Conservation (phyloP, 2,113 vertebrate species). For the Gallinago undulata region DNA sequence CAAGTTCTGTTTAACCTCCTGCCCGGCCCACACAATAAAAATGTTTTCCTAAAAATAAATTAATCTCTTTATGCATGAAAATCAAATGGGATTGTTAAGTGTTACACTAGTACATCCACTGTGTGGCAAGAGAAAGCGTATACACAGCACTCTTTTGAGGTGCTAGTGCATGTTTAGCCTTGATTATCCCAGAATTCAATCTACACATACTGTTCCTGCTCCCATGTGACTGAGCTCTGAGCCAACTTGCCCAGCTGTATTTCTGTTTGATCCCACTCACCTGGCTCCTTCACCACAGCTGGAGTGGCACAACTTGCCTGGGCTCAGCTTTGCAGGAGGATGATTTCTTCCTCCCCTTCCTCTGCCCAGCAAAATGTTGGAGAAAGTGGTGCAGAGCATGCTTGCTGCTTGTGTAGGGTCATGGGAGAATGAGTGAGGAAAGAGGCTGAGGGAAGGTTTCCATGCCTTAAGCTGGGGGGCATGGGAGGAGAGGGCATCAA, state of each 20-base stretch:
- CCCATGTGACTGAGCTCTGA: accelerated
- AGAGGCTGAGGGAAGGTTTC: not conserved
- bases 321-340: not conserved
- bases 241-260: not conserved
- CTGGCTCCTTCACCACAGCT: not conserved
- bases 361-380: not conserved
- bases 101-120: not conserved
- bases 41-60: not conserved
- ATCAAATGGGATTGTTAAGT: not conserved
- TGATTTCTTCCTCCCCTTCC: not conserved
- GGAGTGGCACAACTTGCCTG: not conserved
- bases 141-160: not conserved
- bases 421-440: not conserved
- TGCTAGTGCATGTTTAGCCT: not conserved
- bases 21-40: not conserved
- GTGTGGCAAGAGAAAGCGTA: not conserved
- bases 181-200: not conserved
- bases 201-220: accelerated
- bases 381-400: not conserved
- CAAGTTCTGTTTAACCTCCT: not conserved
- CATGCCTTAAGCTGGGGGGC: too few species aligned
- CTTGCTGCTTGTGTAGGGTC: not conserved
- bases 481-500: not conserved
- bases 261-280: not conserved
- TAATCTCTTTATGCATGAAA: not conserved